phyloP scores from a whole-genome alignment of 1,140 invertebrate genomes.

The Bicyclus anynana region DNA sequence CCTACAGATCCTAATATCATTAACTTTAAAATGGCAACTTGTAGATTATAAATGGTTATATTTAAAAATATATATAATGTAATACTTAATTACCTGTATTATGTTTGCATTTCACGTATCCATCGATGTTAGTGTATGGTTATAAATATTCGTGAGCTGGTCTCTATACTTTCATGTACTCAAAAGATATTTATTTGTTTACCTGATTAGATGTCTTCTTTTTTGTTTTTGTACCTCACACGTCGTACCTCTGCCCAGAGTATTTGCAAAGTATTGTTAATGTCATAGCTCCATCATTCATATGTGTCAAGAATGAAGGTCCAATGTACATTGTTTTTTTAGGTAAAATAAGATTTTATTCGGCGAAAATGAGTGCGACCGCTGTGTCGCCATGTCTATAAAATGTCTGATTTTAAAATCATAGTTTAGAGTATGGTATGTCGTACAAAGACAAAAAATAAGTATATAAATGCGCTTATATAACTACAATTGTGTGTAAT shows the following conservation, averaged over 20 bases:
- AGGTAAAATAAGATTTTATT: constrained; percentile 64
- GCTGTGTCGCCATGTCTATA: constrained; percentile 31
- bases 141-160: constrained; percentile 65
- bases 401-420: constrained; percentile 48
- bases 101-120: constrained; percentile 60
- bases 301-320: constrained; percentile 69
- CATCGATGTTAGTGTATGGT: constrained; percentile 51
- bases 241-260: constrained; percentile 35
- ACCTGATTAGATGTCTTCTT: constrained; percentile 43
- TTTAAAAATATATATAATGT: constrained; percentile 23
- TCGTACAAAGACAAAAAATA: constrained; percentile 50
- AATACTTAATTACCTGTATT: constrained; percentile 48
- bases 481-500: constrained; percentile 66
- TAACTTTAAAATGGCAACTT: constrained; percentile 23
- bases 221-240: constrained; percentile 36
- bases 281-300: constrained; percentile 55
- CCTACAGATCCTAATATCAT: constrained; percentile 18
- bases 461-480: constrained; percentile 50
- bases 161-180: constrained; percentile 69
- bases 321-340: constrained; percentile 71
- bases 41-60: constrained; percentile 14
- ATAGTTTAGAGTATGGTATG: constrained; percentile 49
- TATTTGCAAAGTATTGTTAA: constrained; percentile 53
- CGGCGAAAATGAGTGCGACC: constrained; percentile 40
- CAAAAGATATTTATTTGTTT: constrained; percentile 64